phyloP scores from a whole-genome alignment of 2,888 invertebrate species.

The Cryptocheilus praepositus region DNA sequence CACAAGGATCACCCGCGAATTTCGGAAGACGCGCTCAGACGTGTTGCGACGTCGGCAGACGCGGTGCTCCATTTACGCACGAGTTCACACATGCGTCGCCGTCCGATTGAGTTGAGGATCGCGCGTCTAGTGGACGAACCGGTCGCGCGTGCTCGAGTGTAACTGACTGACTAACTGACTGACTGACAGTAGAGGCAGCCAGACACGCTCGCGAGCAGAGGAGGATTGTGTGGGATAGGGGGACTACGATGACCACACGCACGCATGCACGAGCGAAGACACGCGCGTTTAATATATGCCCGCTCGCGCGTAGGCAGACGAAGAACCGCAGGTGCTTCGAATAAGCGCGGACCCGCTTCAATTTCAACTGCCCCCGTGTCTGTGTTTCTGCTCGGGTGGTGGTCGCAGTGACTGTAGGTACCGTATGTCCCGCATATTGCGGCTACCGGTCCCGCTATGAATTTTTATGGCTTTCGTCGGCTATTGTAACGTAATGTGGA shows the following conservation, averaged over 20 bases:
- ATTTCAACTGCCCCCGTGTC: background rate
- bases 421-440: background rate
- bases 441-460: too few species aligned
- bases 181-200: constrained; percentile 42
- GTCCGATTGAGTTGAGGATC: too few species aligned
- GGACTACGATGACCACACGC: constrained; percentile 36
- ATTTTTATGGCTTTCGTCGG: too few species aligned
- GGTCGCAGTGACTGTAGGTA: constrained; percentile 1
- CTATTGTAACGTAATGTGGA: too few species aligned
- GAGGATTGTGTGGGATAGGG: constrained; percentile 45
- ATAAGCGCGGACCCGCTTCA: too few species aligned
- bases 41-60: too few species aligned
- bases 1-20: too few species aligned
- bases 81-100: too few species aligned
- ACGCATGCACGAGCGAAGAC: constrained; percentile 22
- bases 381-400: background rate
- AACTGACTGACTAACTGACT: constrained; percentile 61
- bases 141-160: constrained; percentile 55
- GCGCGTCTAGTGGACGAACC: constrained; percentile 12
- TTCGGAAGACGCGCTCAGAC: too few species aligned
- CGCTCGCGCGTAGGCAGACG: too few species aligned
- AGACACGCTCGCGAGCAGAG: constrained; percentile 32
- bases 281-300: constrained; percentile 11
- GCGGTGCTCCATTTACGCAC: too few species aligned
- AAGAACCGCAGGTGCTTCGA: too few species aligned